A percentile compares a stretch with the other conserved stretches of the same genome.
Evolutionary conservation across 1,140 invertebrate species (phyloP).

Genomic region (Xylocopa sonorina): DNA sequence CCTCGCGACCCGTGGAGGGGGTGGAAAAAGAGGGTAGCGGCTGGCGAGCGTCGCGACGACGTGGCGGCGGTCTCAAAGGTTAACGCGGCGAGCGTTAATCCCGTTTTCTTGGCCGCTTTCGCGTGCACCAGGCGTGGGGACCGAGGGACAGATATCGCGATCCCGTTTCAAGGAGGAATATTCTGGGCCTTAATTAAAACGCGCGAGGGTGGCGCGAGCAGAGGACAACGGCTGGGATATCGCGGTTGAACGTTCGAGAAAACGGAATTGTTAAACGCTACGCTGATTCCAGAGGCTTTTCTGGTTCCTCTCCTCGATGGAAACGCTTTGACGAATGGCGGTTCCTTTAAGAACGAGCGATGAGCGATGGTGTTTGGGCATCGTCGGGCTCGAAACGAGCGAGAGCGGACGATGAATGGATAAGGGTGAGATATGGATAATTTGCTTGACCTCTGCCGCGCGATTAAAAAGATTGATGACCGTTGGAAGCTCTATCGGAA

Average conservation of each 20-base stretch:
- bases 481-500: too few relatives aligned
- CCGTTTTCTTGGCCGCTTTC: slow-evolving; percentile 30
- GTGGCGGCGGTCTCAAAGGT: not conserved
- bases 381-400: too few relatives aligned
- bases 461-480: too few relatives aligned
- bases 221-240: not conserved
- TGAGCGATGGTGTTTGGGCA: too few relatives aligned
- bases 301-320: not conserved
- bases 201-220: too few relatives aligned
- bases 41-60: not conserved
- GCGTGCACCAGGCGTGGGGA: not conserved
- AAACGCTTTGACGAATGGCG: too few relatives aligned
- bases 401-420: too few relatives aligned
- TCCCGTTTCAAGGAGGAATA: slow-evolving; percentile 13
- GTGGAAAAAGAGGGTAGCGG: not conserved
- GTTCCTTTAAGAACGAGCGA: too few relatives aligned
- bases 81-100: slow-evolving; percentile 29
- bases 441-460: too few relatives aligned
- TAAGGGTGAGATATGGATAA: too few relatives aligned
- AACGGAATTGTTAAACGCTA: slow-evolving; percentile 1
- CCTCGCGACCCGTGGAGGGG: not conserved
- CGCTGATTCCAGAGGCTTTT: not conserved
- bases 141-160: slow-evolving; percentile 7
- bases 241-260: not conserved
- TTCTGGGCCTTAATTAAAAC: slow-evolving; percentile 47